Conservation (phyloP, 2,113 vertebrate genomes). For the Rhinogobius similis region DNA sequence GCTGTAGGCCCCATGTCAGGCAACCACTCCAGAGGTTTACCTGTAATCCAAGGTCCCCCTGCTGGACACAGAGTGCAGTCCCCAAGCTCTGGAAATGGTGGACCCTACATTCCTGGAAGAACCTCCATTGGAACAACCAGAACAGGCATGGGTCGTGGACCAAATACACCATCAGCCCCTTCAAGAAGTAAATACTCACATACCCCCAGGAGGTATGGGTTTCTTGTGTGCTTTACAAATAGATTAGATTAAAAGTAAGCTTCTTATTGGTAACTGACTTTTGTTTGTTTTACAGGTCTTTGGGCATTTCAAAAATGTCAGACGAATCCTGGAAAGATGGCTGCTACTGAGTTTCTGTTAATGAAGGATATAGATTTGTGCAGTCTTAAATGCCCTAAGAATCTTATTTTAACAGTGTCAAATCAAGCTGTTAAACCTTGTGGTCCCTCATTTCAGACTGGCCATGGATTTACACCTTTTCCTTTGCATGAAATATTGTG, state of each 20-base stretch:
- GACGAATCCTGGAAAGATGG: slow-evolving; percentile 92
- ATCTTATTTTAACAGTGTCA: slow-evolving; percentile 38
- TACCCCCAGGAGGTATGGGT: slow-evolving; percentile 78
- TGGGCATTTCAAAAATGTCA: slow-evolving; percentile 80
- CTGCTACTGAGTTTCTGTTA: slow-evolving; percentile 80
- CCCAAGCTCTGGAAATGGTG: slow-evolving; percentile 61
- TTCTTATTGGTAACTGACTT: background rate
- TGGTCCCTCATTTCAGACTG: slow-evolving; percentile 32
- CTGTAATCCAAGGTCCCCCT: slow-evolving; percentile 58
- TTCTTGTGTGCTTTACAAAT: background rate
- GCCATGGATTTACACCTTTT: slow-evolving; percentile 48
- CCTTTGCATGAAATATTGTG: slow-evolving; percentile 67
- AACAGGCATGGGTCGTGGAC: slow-evolving; percentile 57
- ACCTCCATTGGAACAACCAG: slow-evolving; percentile 59
- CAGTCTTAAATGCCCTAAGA: slow-evolving; percentile 43
- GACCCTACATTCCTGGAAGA: slow-evolving; percentile 58
- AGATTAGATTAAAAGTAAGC: background rate
- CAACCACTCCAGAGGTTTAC: slow-evolving; percentile 79
- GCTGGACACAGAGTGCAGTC: slow-evolving; percentile 74
- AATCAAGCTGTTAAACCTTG: slow-evolving; percentile 47
- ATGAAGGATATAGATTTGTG: slow-evolving; percentile 40
- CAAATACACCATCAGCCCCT: slow-evolving; percentile 51
- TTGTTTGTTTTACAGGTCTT: slow-evolving; percentile 71
- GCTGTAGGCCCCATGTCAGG: slow-evolving; percentile 71
- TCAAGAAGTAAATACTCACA: slow-evolving; percentile 79